Conservation (phyloP, 2,113 vertebrate species). For the Piaya cayana region DNA sequence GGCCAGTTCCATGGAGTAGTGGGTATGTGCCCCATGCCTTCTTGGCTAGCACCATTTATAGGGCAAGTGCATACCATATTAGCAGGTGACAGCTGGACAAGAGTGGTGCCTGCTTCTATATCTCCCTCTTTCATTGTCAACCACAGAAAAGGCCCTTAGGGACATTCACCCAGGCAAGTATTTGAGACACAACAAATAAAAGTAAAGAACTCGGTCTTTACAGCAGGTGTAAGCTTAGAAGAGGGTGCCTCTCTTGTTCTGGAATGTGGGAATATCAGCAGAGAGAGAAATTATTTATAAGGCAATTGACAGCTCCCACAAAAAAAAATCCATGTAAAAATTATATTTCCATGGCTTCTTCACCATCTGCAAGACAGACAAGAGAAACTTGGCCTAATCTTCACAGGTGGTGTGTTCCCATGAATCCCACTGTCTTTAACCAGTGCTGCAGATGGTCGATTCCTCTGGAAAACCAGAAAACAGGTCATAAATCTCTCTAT, state of each 20-base stretch:
- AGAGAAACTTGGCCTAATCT: neutral
- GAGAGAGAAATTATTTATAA: neutral
- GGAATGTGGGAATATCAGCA: neutral
- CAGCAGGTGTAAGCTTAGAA: neutral
- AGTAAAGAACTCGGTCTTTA: too few species aligned
- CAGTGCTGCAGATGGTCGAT: neutral
- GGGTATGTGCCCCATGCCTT: too few species aligned
- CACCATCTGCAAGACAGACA: neutral
- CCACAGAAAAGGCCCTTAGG: too few species aligned
- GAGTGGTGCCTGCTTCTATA: too few species aligned
- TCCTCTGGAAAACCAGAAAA: neutral
- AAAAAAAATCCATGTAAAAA: neutral
- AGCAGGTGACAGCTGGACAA: too few species aligned
- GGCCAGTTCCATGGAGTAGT: too few species aligned
- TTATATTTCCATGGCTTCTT: neutral
- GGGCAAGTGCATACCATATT: too few species aligned
- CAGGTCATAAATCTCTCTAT: neutral
- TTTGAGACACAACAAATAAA: too few species aligned
- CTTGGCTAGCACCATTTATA: too few species aligned
- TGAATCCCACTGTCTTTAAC: neutral
- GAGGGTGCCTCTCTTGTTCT: neutral
- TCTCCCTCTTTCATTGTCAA: too few species aligned
- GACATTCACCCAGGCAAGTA: too few species aligned
- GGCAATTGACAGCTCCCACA: neutral
- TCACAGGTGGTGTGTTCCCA: neutral